phyloP scores from a whole-genome alignment of 2,888 invertebrate genomes.

The Raillietiella orientalis region DNA sequence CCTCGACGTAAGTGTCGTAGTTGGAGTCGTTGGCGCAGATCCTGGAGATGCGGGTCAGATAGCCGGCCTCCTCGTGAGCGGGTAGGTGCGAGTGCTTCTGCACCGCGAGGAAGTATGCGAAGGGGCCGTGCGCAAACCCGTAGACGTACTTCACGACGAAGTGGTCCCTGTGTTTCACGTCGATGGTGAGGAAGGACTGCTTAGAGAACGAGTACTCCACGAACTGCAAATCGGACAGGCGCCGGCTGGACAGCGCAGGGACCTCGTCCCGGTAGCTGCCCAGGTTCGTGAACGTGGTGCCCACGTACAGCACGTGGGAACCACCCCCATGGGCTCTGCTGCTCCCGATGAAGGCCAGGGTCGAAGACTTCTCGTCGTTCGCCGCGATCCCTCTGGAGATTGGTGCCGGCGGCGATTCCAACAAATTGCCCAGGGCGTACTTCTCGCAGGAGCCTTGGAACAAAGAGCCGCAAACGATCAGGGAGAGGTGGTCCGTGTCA shows the following conservation, averaged over 20 bases:
- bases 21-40: slow-evolving; percentile 15
- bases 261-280: slow-evolving; percentile 9
- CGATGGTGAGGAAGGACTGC: slow-evolving; percentile 6
- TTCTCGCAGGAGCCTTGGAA: slow-evolving; percentile 11
- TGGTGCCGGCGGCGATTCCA: too few relatives aligned
- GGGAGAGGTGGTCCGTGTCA: slow-evolving; percentile 7
- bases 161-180: slow-evolving; percentile 9
- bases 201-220: slow-evolving; percentile 6
- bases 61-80: slow-evolving; percentile 10
- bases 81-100: slow-evolving; percentile 11
- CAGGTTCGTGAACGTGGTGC: slow-evolving; percentile 9
- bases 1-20: slow-evolving; percentile 17
- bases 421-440: slow-evolving; percentile 9
- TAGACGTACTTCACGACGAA: slow-evolving; percentile 16
- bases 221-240: slow-evolving; percentile 7
- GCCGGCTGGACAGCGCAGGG: slow-evolving; percentile 9
- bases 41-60: slow-evolving; percentile 13
- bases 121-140: slow-evolving; percentile 15
- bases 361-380: slow-evolving; percentile 12
- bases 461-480: slow-evolving; percentile 12
- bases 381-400: slow-evolving; percentile 10
- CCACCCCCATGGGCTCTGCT: too few relatives aligned
- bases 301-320: slow-evolving; percentile 9
- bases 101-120: slow-evolving; percentile 17
- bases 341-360: slow-evolving; percentile 11